These are phyloP conservation scores for Varroa destructor DNA, from an alignment of 1,140 invertebrate species.

Conservation along the genomic window DNA sequence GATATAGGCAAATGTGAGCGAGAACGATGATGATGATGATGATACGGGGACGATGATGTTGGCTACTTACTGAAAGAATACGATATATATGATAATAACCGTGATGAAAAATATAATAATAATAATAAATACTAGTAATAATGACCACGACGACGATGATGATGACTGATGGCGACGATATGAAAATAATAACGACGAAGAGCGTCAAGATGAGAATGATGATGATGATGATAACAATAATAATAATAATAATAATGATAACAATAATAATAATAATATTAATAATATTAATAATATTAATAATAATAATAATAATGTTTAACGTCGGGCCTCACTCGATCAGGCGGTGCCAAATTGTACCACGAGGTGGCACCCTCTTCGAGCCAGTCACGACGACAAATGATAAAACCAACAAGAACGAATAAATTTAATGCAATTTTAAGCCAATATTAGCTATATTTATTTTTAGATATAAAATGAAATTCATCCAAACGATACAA, in stretches of 20 bases:
- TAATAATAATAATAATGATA: background rate
- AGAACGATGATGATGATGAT: background rate
- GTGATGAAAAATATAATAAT: background rate
- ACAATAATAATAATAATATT: too few relatives aligned
- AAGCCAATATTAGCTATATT: background rate
- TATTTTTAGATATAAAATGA: background rate
- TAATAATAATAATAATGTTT: background rate
- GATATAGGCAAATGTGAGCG: background rate
- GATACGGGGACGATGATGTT: background rate
- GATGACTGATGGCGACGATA: background rate
- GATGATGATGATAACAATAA: background rate
- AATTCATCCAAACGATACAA: too few relatives aligned
- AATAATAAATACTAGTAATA: background rate
- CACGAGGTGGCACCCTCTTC: too few relatives aligned
- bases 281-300: background rate
- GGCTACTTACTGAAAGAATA: background rate
- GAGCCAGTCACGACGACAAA: too few relatives aligned
- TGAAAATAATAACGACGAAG: background rate
- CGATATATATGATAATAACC: background rate
- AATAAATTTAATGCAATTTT: constrained; percentile 28
- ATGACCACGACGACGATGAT: background rate
- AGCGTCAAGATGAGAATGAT: background rate
- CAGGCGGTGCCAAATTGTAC: too few relatives aligned
- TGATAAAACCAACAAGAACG: background rate
- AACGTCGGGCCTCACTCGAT: too few relatives aligned